phyloP scores from a whole-genome alignment of 2,113 vertebrate species.

The Ailurus styani region DNA sequence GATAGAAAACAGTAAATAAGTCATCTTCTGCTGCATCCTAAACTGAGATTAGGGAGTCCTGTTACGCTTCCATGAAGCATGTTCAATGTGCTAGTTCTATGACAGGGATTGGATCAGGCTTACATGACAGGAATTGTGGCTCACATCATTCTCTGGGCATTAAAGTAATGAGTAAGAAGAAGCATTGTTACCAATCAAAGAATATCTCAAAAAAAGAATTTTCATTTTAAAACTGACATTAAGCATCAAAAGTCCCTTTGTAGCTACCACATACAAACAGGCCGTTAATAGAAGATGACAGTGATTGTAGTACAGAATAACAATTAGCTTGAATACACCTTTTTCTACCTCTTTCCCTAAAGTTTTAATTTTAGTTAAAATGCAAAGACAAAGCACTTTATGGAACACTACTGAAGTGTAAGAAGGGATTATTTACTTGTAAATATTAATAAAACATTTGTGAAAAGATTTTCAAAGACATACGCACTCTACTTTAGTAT shows the following conservation, averaged over 20 bases:
- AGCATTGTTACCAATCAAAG: not conserved
- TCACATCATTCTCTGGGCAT: not conserved
- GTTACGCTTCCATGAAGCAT: not conserved
- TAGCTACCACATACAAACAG: not conserved
- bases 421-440: not conserved
- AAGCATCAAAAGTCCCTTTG: not conserved
- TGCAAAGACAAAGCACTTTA: not conserved
- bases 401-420: not conserved
- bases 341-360: not conserved
- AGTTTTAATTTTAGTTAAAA: slow-evolving; percentile 3
- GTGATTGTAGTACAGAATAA: not conserved
- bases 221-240: not conserved
- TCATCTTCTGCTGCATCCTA: too few species aligned
- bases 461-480: slow-evolving; percentile 13
- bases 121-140: not conserved
- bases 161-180: not conserved
- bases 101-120: not conserved
- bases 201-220: not conserved
- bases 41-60: not conserved
- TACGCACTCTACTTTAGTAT: slow-evolving; percentile 92
- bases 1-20: not conserved
- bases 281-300: fast-evolving
- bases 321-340: not conserved
- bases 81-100: not conserved
- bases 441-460: not conserved